Evolutionary conservation across 2,888 invertebrate genomes (phyloP), one percentile per base, ranked within the genome.

Genomic region (Drosophila rubida): DNA sequence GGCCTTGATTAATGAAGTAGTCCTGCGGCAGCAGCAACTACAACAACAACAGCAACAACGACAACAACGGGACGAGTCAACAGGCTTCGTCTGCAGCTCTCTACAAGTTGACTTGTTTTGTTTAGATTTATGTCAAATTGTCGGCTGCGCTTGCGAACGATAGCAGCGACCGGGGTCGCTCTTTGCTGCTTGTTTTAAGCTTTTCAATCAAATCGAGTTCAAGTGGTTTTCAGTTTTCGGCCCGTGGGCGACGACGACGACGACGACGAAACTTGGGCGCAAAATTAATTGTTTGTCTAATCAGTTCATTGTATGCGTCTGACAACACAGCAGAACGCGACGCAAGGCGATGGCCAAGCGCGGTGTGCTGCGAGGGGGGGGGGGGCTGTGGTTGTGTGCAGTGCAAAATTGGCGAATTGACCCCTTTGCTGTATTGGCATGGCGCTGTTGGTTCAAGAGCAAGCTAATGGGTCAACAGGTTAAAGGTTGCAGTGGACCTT

Each of bases 51-150:
- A 64, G 44, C 64, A 73, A 53, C 30, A 60, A 49, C 44, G 65
- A 60, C 57, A 62, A 66, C 44, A 60, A 53, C 55, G 63, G 57
- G 45, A 67, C 37, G 59, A 68, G 61, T 77, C 63, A 69, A 71
- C 63, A 50, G 78, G 54, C 60, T 39, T 41, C 39, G 62, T 60
- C 50, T 65, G 22, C 23, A n/a, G 6, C 57, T 23, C 32, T 14
- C 48, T 54, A 5, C 57, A 25, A 22, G 35, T 59, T 50, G 66
- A 51, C 76, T 84, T 88, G 88, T 84, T 84, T 81, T 81, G 74
- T 84, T 88, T 81, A 78, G 88, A 84, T 84, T 84, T 88, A 84
- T 84, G 85, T 87, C 87, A 88, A 84, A 84, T 84, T 86, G 87
- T 69, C 80, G 69, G 68, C 55, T 49, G 37, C 22, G 51, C 62